These are phyloP conservation scores for Caerostris darwini DNA, from an alignment of 1,140 invertebrate genomes.

Conservation along the genomic window DNA sequence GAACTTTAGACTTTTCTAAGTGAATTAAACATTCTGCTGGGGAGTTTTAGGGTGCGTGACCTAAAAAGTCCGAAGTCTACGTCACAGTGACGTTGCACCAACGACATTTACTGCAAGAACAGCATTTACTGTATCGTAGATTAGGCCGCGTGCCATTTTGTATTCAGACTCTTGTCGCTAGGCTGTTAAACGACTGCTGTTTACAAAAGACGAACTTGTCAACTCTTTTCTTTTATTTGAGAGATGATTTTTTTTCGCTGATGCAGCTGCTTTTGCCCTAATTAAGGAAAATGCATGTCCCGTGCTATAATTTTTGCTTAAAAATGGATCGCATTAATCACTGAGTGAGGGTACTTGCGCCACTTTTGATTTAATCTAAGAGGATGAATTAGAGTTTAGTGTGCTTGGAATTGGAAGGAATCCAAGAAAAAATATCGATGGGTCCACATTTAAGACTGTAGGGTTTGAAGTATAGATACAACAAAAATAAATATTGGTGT, in stretches of 20 bases:
- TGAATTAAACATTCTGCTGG: conserved; percentile 49
- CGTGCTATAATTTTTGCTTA: background rate
- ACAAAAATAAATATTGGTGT: too few relatives aligned
- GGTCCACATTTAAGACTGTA: background rate
- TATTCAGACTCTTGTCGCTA: conserved; percentile 31
- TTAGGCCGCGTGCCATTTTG: conserved; percentile 56
- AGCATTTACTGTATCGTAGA: conserved; percentile 35
- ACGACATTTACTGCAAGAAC: conserved; percentile 31
- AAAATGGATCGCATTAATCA: background rate
- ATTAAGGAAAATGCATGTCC: conserved; percentile 4
- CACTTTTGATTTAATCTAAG: conserved; percentile 9
- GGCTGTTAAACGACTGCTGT: background rate
- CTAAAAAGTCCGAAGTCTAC: conserved; percentile 61
- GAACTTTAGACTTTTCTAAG: conserved; percentile 47
- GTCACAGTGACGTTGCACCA: conserved; percentile 38
- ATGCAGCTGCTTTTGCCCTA: conserved; percentile 13
- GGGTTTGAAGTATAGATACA: too few relatives aligned
- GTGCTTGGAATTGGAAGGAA: background rate
- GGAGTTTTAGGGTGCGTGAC: conserved; percentile 51
- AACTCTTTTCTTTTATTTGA: conserved; percentile 27
- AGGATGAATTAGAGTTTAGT: background rate
- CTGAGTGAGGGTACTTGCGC: background rate
- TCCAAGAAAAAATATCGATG: background rate
- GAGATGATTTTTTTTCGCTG: conserved; percentile 15
- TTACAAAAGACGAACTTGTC: conserved; percentile 47